Evolutionary conservation across 2,113 vertebrate genomes (phyloP), one percentile per base, ranked within the genome.

Genomic region (Eurypyga helias): DNA sequence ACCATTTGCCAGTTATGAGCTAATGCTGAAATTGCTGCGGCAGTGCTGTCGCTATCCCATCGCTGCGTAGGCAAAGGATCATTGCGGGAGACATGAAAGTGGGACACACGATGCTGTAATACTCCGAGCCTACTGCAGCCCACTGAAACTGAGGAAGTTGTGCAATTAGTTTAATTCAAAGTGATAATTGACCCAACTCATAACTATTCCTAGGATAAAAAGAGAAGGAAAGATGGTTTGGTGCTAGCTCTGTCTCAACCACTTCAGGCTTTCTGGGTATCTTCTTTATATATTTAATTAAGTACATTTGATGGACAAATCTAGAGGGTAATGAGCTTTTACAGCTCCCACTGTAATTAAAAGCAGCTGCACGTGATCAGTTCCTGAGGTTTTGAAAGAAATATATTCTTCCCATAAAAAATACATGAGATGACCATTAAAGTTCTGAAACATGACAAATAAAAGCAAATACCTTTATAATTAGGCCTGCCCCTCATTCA

Each of bases 111-210:
- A n/a, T 72, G 62, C 83, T 92, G n/a, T 45, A 58, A 84, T 36
- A 54, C n/a, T 78, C 36, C 4, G 6, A 73, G 51, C 49, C 66
- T 49, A n/a, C 83, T 90, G 80, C 83, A 96, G 80, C 88, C 82
- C 76, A 83, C 72, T 95, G 91, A 64, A 95, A 45, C 52, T 0
- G 0, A 84, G 70, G 83, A 96, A 92, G 72, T 46, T 69, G 55
- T 93, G 92, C 80, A 87, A 97, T 93, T 97, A 95, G 77, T 87
- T 92, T 60, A 60, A 95, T 82, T 95, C 80, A 71, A 82, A 93
- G 57, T 61, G 57, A 64, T 92, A 89, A 90, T 76, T 92, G 94
- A 76, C 34, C 70, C 60, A 65, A 14, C 43, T 94, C 52, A 51
- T 84, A 10, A 41, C 60, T 92, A 21, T 83, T 90, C 36, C 33